phyloP scores from a whole-genome alignment of 2,888 invertebrate genomes.

The Nomada fabriciana region DNA sequence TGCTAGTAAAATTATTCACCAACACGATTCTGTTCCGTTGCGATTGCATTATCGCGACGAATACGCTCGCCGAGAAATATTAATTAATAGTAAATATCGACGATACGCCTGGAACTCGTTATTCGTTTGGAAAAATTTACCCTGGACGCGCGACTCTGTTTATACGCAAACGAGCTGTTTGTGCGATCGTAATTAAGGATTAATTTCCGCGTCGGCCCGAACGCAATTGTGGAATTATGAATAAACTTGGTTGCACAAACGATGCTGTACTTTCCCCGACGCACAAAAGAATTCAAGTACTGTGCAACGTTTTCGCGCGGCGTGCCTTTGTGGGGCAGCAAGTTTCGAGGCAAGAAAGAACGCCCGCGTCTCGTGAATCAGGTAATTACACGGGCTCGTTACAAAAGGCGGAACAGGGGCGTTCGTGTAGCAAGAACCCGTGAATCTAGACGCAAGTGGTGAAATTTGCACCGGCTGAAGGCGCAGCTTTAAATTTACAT shows the following conservation, averaged over 20 bases:
- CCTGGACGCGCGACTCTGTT: not conserved
- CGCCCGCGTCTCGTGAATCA: slow-evolving; percentile 2
- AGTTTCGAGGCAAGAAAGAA: not conserved
- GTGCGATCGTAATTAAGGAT: slow-evolving; percentile 6
- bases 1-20: slow-evolving; percentile 33
- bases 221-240: not conserved
- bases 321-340: not conserved
- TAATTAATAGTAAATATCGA: slow-evolving; percentile 10
- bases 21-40: not conserved
- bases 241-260: not conserved
- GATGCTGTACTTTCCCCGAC: no score
- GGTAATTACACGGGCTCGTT: slow-evolving; percentile 33
- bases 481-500: slow-evolving; percentile 71
- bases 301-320: not conserved
- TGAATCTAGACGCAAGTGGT: slow-evolving; percentile 32
- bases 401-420: not conserved
- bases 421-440: not conserved
- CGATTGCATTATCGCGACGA: not conserved
- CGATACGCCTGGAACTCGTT: not conserved
- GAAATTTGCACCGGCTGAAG: slow-evolving; percentile 62
- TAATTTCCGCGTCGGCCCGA: not conserved
- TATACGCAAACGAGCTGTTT: not conserved
- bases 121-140: not conserved
- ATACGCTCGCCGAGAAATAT: not conserved
- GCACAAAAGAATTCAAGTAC: not conserved